Base-by-base conservation (phyloP, 1,140 invertebrate species). In the Drosophila ogumai region DNA sequence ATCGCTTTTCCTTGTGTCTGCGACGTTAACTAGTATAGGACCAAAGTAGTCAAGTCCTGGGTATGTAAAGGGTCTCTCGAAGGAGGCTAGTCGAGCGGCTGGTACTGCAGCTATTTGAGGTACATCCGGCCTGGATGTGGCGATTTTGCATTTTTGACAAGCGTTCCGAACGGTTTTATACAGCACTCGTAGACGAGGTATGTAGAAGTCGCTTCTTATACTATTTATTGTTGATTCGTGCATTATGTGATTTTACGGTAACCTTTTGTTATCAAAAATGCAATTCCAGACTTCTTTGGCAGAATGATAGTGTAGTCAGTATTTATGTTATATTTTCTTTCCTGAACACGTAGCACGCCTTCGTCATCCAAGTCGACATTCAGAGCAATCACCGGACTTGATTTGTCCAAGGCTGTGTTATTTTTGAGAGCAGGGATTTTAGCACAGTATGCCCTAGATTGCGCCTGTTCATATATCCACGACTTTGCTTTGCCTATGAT, bases 41-140 rank as follows among this genome's bases (percentile, higher is more conserved):
- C 32, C 34, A 6, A 61, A 63, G n/a, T 50, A 63, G 22, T 41
- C 58, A 13, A 28, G 19, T 17, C 28, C 32, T n/a, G 31, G 25
- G 34, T 47, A 25, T 4, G 12, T 25, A 15, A 46, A 47, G 1
- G 41, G 17, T n/a, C 22, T 60, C 8, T 17, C 19, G 10, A 49
- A 61, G 12, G 32, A 34, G 31, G 44, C 22, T 1, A 17, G 10
- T 17, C 15, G 34, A n/a, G 10, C 22, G 5, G 22, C 19, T 7
- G 58, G 44, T 34, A 49, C 3, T 13, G 38, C 25, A 22, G n/a
- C 9, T 38, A 57, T 43, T 38, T 57, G 36, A 6, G 38, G 12
- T 12, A 41, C n/a, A 31, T 47, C 1, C 13, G 46, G 22, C 3
- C 22, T 47, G 6, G 19, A 13, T 3, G 44, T 46, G 19, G 12